Evolutionary conservation across 2,888 invertebrate species (phyloP).

Genomic region (Myopa tessellatipennis): DNA sequence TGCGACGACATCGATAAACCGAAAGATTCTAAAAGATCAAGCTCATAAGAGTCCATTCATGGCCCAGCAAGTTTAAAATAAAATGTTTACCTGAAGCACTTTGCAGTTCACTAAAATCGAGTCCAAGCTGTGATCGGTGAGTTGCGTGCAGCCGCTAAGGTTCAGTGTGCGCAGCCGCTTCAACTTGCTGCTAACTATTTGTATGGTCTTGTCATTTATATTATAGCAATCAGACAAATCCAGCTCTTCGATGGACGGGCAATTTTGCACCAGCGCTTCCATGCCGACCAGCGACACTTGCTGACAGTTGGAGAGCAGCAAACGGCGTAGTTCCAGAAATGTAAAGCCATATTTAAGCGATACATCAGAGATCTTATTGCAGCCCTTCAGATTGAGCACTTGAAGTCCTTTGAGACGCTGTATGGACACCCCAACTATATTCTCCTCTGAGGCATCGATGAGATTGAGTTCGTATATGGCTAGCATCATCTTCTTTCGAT

Average conservation of each 20-base stretch:
- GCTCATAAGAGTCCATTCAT: neutral
- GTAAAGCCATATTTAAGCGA: constrained; percentile 77
- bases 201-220: constrained; percentile 75
- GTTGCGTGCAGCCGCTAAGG: constrained; percentile 70
- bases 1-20: constrained; percentile 63
- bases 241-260: constrained; percentile 77
- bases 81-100: constrained; percentile 61
- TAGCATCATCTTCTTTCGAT: constrained; percentile 74
- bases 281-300: constrained; percentile 77
- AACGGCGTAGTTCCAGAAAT: constrained; percentile 73
- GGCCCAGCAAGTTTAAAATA: neutral
- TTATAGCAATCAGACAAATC: constrained; percentile 77
- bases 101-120: constrained; percentile 69
- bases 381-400: constrained; percentile 75
- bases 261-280: constrained; percentile 73
- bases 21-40: constrained; percentile 54
- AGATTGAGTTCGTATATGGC: constrained; percentile 72
- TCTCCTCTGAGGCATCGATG: constrained; percentile 53
- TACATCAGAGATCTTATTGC: constrained; percentile 79
- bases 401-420: constrained; percentile 71
- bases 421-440: constrained; percentile 69
- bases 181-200: constrained; percentile 68
- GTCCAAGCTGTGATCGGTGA: constrained; percentile 71
- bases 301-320: constrained; percentile 77
- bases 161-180: constrained; percentile 60